Conservation (phyloP, 2,888 invertebrate species). For the Leptura quadrifasciata region DNA sequence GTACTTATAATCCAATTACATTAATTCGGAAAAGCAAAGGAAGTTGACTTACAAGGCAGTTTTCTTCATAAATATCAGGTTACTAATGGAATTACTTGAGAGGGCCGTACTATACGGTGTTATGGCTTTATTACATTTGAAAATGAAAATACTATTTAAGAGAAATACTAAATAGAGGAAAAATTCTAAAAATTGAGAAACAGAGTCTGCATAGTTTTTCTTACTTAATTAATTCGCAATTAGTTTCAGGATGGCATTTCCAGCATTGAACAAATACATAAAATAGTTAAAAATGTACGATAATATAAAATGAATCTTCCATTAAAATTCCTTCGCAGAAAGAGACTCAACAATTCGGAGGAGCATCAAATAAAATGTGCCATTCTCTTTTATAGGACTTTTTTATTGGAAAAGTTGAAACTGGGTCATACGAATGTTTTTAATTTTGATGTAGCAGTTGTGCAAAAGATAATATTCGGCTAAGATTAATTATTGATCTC, state of each 20-base stretch:
- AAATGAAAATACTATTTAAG: no score
- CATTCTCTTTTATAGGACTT: constrained; percentile 36
- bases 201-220: not conserved
- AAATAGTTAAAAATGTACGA: constrained; percentile 38
- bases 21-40: not conserved
- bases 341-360: constrained; percentile 39
- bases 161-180: no score
- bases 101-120: not conserved
- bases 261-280: not conserved
- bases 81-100: not conserved
- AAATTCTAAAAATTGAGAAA: not conserved
- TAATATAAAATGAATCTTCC: constrained; percentile 42
- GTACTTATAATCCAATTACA: not conserved
- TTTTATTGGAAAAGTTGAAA: constrained; percentile 38
- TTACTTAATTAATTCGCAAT: not conserved
- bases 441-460: constrained; percentile 32
- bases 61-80: not conserved
- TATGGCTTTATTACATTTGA: no score
- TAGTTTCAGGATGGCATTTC: not conserved
- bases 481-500: constrained; percentile 18
- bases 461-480: not conserved
- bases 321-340: constrained; percentile 46
- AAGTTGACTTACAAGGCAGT: not conserved
- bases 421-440: constrained; percentile 40
- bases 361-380: constrained; percentile 50